Percentiles rank a stretch among this genome's conserved stretches.
phyloP scores from a whole-genome alignment of 2,797 vertebrate species.

The Amphiprion clarkii region DNA sequence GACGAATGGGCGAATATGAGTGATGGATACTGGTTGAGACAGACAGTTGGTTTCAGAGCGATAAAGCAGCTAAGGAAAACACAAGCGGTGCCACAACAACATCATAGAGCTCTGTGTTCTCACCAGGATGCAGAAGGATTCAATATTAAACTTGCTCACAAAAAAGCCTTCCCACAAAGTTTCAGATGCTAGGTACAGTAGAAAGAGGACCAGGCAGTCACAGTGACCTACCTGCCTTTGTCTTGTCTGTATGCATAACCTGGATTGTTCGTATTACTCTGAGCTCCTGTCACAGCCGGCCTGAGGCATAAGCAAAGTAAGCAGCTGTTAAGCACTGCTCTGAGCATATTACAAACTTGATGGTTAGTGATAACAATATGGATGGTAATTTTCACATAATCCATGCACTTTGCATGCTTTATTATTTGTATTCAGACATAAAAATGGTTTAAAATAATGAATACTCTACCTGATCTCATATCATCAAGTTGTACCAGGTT shows the following conservation, averaged over 20 bases:
- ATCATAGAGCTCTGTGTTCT: conserved; percentile 28
- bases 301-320: neutral
- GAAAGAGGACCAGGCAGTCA: conserved; percentile 11
- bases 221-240: conserved; percentile 18
- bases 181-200: conserved; percentile 19
- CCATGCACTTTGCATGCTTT: neutral
- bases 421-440: neutral
- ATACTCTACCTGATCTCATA: neutral
- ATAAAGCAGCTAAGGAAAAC: conserved; percentile 26
- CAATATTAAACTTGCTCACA: conserved; percentile 37
- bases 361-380: neutral
- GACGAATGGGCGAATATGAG: conserved; percentile 55
- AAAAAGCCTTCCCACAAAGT: conserved; percentile 20
- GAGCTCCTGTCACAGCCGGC: neutral
- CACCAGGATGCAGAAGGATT: conserved; percentile 25
- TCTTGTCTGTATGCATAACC: conserved; percentile 12
- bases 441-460: neutral
- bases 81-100: conserved; percentile 36
- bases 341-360: neutral
- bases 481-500: neutral
- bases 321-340: conserved; percentile 5
- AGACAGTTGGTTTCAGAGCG: conserved; percentile 48
- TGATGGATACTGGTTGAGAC: conserved; percentile 60
- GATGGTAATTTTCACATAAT: neutral
- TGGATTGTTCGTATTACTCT: conserved; percentile 6